Evolutionary conservation across 2,113 vertebrate genomes (phyloP).

Genomic region (Nettapus auritus): DNA sequence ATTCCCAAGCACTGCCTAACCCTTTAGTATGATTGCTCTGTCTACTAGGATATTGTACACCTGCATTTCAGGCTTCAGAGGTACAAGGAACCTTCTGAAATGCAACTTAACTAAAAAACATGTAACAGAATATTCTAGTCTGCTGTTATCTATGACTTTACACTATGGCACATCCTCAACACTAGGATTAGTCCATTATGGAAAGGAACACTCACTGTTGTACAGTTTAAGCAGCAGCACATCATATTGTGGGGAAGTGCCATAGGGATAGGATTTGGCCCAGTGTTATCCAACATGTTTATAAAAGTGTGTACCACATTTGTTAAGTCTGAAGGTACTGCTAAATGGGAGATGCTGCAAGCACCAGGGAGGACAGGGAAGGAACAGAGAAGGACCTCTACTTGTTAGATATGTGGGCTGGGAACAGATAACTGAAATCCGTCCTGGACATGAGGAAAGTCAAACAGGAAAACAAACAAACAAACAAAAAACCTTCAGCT

Average conservation of each 20-base stretch:
- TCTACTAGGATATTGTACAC: neutral
- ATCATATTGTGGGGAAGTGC: neutral
- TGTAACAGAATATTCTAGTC: neutral
- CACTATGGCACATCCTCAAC: neutral
- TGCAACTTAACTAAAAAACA: neutral
- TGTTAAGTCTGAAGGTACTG: neutral
- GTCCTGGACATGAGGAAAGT: neutral
- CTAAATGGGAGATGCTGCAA: neutral
- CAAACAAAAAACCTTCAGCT: neutral
- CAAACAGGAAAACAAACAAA: neutral
- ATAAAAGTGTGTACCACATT: neutral
- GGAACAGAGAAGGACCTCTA: neutral
- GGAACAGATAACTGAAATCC: neutral
- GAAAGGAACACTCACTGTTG: neutral
- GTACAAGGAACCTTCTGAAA: neutral
- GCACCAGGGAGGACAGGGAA: neutral
- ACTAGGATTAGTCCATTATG: neutral
- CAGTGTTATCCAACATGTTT: neutral
- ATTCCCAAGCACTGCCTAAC: conserved; percentile 10
- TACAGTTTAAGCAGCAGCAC: neutral
- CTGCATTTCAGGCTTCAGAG: conserved; percentile 22
- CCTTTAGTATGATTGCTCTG: neutral
- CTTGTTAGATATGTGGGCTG: neutral
- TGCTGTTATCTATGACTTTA: neutral
- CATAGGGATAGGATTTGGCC: neutral